Conservation (phyloP, 2,888 invertebrate species). For the Noctua comes region DNA sequence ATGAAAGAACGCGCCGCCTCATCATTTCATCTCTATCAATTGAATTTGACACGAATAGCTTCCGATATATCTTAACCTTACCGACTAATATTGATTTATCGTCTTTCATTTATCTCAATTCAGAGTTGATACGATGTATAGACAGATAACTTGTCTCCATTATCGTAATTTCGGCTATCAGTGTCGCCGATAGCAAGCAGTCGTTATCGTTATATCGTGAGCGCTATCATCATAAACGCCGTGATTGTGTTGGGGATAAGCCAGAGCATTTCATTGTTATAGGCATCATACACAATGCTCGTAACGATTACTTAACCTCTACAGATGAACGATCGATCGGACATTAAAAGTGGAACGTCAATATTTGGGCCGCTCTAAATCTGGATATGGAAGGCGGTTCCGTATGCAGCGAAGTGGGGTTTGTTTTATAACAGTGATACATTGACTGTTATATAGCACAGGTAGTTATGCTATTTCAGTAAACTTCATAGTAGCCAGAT, state of each 20-base stretch:
- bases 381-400: slow-evolving; percentile 3
- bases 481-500: neutral
- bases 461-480: neutral
- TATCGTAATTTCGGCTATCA: slow-evolving; percentile 60
- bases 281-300: slow-evolving; percentile 30
- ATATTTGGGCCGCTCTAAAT: slow-evolving; percentile 10
- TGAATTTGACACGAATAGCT: slow-evolving; percentile 22
- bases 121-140: slow-evolving; percentile 13
- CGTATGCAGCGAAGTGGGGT: neutral
- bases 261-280: slow-evolving; percentile 43
- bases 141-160: slow-evolving; percentile 48
- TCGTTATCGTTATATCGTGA: slow-evolving; percentile 42
- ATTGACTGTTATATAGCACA: neutral
- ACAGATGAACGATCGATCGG: slow-evolving; percentile 22
- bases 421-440: neutral
- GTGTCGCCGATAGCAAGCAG: slow-evolving; percentile 39
- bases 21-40: slow-evolving; percentile 37
- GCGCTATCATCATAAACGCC: slow-evolving; percentile 49
- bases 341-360: slow-evolving; percentile 28
- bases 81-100: slow-evolving; percentile 36
- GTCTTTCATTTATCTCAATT: slow-evolving; percentile 43
- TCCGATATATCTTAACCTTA: slow-evolving; percentile 6
- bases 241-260: slow-evolving; percentile 49
- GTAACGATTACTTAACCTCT: slow-evolving; percentile 42
- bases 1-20: slow-evolving; percentile 4